Conservation (phyloP, 2,113 vertebrate genomes). For the Tonatia bakeri region DNA sequence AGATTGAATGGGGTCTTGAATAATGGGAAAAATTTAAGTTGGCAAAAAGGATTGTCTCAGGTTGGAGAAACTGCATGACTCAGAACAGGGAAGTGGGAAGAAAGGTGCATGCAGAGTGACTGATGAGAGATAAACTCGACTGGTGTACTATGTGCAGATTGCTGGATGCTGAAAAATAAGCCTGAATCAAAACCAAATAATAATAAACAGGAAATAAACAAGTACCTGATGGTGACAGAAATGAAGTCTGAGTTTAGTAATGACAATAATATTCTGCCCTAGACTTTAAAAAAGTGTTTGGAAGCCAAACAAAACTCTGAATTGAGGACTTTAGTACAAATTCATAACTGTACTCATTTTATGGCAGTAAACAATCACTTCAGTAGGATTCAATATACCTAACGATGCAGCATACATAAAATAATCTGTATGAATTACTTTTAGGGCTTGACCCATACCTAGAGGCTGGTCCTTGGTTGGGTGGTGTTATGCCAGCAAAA, state of each 20-base stretch:
- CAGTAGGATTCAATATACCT: background rate
- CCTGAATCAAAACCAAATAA: constrained; percentile 46
- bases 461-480: background rate
- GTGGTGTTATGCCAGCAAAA: background rate
- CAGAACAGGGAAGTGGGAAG: background rate
- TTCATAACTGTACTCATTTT: background rate
- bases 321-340: constrained; percentile 23
- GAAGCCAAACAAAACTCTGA: background rate
- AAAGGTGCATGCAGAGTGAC: background rate
- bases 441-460: background rate
- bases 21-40: constrained; percentile 36
- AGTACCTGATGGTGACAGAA: constrained; percentile 41
- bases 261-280: constrained; percentile 20
- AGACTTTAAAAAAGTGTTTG: background rate
- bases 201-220: constrained; percentile 52
- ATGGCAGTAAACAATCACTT: constrained; percentile 15
- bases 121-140: constrained; percentile 22
- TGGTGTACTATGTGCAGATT: background rate
- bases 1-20: constrained; percentile 17
- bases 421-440: background rate
- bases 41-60: background rate
- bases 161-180: constrained; percentile 28
- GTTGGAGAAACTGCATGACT: background rate
- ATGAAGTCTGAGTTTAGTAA: constrained; percentile 43
- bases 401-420: background rate